phyloP scores from a whole-genome alignment of 2,888 invertebrate genomes.

The Pristionchus arcanus region DNA sequence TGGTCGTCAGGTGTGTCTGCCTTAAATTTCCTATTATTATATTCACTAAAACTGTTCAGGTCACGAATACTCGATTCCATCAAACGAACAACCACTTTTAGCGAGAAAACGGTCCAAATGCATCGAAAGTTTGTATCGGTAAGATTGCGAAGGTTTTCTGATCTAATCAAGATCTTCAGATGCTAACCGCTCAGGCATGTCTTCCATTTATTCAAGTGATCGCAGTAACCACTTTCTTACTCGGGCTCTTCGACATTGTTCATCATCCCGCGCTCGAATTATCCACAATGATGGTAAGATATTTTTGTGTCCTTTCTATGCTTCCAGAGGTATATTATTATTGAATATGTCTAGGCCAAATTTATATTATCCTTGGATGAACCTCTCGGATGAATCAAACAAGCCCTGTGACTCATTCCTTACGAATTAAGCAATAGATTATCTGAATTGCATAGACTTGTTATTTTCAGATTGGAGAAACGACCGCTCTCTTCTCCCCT shows the following conservation, averaged over 20 bases:
- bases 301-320: too few relatives aligned
- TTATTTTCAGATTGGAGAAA: neutral
- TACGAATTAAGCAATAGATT: too few relatives aligned
- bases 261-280: neutral
- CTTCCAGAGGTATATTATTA: too few relatives aligned
- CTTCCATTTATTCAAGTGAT: neutral
- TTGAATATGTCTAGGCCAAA: too few relatives aligned
- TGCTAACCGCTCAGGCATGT: neutral
- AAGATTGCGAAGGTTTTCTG: neutral
- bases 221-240: neutral
- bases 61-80: neutral
- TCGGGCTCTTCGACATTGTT: neutral
- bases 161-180: neutral
- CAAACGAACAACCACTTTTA: neutral
- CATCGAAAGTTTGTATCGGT: neutral
- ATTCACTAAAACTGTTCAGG: neutral
- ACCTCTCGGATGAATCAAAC: too few relatives aligned
- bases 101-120: neutral
- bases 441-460: too few relatives aligned
- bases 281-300: neutral
- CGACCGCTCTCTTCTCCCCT: neutral
- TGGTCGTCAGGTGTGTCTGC: neutral
- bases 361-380: too few relatives aligned
- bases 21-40: neutral
- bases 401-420: too few relatives aligned